Conservation (phyloP, 2,888 invertebrate species). For the Platycheirus albimanus region DNA sequence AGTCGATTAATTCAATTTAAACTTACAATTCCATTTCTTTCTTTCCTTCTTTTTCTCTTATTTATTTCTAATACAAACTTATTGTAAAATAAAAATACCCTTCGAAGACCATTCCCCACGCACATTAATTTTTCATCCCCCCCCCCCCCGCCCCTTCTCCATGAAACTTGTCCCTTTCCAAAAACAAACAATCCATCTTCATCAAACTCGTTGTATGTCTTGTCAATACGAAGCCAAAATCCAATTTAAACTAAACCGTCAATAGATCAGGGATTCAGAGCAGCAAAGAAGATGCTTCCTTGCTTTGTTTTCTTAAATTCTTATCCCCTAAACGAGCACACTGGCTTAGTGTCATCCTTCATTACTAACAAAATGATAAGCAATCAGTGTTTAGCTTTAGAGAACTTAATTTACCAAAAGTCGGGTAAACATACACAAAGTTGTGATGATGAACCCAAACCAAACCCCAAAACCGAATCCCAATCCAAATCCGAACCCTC, state of each 20-base stretch:
- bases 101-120: neutral
- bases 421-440: constrained; percentile 1
- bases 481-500: too few species aligned
- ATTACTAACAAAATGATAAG: constrained; percentile 50
- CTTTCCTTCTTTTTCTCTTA: too few species aligned
- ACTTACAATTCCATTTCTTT: too few species aligned
- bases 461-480: too few species aligned
- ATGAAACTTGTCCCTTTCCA: neutral
- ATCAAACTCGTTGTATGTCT: constrained; percentile 11
- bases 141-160: too few species aligned
- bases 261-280: constrained; percentile 61
- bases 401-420: constrained; percentile 39
- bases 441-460: too few species aligned
- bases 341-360: constrained; percentile 57
- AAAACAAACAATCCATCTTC: constrained; percentile 26
- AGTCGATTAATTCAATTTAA: too few species aligned
- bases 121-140: neutral
- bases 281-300: too few species aligned
- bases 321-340: constrained; percentile 20
- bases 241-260: constrained; percentile 60
- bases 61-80: too few species aligned
- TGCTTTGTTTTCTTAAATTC: constrained; percentile 51
- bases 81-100: neutral
- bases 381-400: constrained; percentile 36
- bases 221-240: constrained; percentile 26